Base-by-base conservation (phyloP, 2,113 vertebrate genomes). In the Burhinus oedicnemus region DNA sequence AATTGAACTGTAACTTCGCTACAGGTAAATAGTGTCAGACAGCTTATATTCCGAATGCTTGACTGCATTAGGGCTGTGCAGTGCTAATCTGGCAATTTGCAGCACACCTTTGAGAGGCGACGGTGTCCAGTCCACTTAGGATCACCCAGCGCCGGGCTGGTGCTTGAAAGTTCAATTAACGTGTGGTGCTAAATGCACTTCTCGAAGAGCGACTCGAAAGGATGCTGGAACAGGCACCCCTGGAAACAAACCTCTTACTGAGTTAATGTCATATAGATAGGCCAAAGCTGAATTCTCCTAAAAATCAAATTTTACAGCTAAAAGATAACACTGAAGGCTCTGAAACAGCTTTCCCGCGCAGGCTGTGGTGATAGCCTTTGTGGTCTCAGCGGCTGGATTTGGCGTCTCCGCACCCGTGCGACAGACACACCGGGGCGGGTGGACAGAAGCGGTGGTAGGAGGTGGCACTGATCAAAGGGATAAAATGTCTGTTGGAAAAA, bases 1-100 rank as follows among this genome's bases (percentile, higher is more conserved):
- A 96, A 97, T 95, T 93, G 87, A 96, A 95, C 91, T 95, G 81
- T 97, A 91, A 96, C 62, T 90, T 15, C 5, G 8, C 49, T 52
- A 1, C 82, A 93, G 95, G 95, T 97, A 96, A 96, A 96, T 90
- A 92, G 36, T 36, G 58, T 88, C 6, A 17, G 87, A 94, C 97
- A 95, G 82, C 7, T 90, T 80, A 27, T 80, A 25, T n/a, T 69
- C 66, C 38, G 40, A 72, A 51, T 62, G 80, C 83, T 80, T 19
- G 76, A 62, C 49, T 4, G 26, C 32, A 1, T 77, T 22, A 42
- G 42, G 36, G 20, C 18, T 47, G 74, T 1, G 51, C 2, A 12
- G 58, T 49, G 80, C 86, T 91, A 71, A 94, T 87, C 65, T 1
- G 5, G 58, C 70, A 27, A 55, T 91, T 95, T 75, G 34, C 78